Evolutionary conservation across 2,113 vertebrate species (phyloP), one percentile per base, ranked within the genome.

Genomic region (Silurus glanis): DNA sequence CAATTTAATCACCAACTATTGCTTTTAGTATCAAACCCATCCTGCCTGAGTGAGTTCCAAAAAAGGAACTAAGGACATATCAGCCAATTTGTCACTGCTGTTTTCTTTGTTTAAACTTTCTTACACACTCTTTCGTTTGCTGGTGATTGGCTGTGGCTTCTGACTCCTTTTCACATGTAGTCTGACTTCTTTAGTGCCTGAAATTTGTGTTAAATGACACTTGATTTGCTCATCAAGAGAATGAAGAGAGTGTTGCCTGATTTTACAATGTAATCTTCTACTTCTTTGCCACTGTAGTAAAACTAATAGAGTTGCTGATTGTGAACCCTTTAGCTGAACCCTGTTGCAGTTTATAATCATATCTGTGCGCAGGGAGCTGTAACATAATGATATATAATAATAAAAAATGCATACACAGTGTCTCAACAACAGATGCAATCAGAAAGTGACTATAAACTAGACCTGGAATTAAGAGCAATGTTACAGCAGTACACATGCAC

Each of bases 191-290:
- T 58, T 79, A 19, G 55, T 58, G 5, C 9, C 76, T 79, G 55
- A 58, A 79, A 25, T 79, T 79, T 25, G 14, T 13, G 6, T 2
- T 6, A 56, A 55, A 55, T 78, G 53, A 25, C n/a, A 78, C 56
- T 56, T 79, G 75, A 56, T 79, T 79, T 79, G 76, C 37, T 37
- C 75, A 79, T 79, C 58, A 56, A 28, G 75, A 58, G 58, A 79
- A 56, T 37, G 5, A 79, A 56, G 37, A 58, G 14, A 37, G 16
- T 58, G 8, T 58, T 58, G 2, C 53, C 74, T 78, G 56, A 78
- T 28, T 56, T 78, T 78, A 17, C 55, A 53, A 23, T 53, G 19
- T 53, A 53, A 2, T 23, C 49, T 53, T 76, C 21, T 76, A n/a
- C 72, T 76, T 53, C 21, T 76, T 53, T 76, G 49, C 17, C 23